phyloP scores from a whole-genome alignment of 2,113 vertebrate species.

The Naja naja region DNA sequence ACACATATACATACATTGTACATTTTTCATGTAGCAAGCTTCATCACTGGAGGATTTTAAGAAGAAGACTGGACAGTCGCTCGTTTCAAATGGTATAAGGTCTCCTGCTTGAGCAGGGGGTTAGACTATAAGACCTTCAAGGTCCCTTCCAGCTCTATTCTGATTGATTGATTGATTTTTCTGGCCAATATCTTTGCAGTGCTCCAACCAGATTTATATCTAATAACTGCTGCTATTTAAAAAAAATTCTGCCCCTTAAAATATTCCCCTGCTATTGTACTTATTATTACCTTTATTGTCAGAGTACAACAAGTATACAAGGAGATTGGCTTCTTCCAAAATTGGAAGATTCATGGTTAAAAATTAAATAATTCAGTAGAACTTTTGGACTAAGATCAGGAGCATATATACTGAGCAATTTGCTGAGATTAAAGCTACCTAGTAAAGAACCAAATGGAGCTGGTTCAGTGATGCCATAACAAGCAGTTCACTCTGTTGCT shows the following conservation, averaged over 20 bases:
- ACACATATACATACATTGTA: background rate
- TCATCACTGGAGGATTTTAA: background rate
- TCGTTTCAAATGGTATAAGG: no score
- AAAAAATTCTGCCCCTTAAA: background rate
- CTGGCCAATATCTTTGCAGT: background rate
- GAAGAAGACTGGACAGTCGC: no score
- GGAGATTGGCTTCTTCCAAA: background rate
- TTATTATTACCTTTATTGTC: no score
- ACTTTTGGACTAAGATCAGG: background rate
- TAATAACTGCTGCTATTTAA: background rate
- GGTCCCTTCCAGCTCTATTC: background rate
- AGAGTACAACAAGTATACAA: no score
- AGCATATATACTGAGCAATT: background rate
- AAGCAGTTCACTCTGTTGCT: background rate
- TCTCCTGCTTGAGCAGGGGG: no score
- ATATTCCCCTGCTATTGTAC: background rate
- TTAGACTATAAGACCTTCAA: background rate
- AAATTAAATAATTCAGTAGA: background rate
- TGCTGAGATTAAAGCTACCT: background rate
- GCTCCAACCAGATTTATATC: background rate
- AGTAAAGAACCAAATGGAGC: background rate
- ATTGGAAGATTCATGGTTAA: background rate
- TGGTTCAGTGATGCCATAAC: background rate
- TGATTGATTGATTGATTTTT: background rate
- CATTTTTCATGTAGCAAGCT: background rate